Base-by-base conservation (phyloP, 2,797 vertebrate species). In the Cyprinella venusta region DNA sequence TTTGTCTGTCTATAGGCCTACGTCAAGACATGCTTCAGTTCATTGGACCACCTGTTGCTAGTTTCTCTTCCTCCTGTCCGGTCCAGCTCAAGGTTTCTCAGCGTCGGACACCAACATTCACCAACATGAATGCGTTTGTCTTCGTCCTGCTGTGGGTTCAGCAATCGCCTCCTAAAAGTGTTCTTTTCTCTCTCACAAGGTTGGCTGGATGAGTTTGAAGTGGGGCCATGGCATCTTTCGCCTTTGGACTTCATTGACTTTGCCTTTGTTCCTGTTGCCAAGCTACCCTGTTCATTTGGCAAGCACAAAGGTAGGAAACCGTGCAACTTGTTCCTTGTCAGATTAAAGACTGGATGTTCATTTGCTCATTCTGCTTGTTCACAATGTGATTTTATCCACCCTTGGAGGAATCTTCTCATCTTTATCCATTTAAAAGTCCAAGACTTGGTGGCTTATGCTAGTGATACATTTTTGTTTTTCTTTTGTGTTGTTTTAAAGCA, bases 31-130 rank as follows among this genome's bases (percentile, higher is more conserved):
- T 63, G 59, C 42, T 80, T 81, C n/a, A n/a, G n/a, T n/a, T n/a
- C 79, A 63, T 67, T 70, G 69, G 9, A 79, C 54, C 86, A 80
- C 84, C 80, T 80, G 86, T 80, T 79, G 71, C 70, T 64, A 38
- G 50, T 79, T 59, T 79, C 48, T 67, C 77, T 74, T 56, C 63
- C 26, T 54, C 30, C 10, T 26, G 48, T 78, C 71, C 33, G 63
- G 45, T 84, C 68, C 50, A 67, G 40, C 65, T 69, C 16, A n/a
- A 77, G 18, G 38, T 63, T 67, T 67, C n/a, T 3, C 8, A 0
- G n/a, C 0, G 2, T 36, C 6, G 12, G 50, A 56, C n/a, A 69
- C 77, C 48, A 19, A 52, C 36, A 70, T 45, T 40, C n/a, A 69
- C 77, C 48, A 19, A 52, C 36, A 70, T 45, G 54, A 71, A 30